A percentile compares a stretch with the other conserved stretches of the same genome.
phyloP scores from a whole-genome alignment of 2,797 vertebrate species.

The Rhinogobio ventralis region DNA sequence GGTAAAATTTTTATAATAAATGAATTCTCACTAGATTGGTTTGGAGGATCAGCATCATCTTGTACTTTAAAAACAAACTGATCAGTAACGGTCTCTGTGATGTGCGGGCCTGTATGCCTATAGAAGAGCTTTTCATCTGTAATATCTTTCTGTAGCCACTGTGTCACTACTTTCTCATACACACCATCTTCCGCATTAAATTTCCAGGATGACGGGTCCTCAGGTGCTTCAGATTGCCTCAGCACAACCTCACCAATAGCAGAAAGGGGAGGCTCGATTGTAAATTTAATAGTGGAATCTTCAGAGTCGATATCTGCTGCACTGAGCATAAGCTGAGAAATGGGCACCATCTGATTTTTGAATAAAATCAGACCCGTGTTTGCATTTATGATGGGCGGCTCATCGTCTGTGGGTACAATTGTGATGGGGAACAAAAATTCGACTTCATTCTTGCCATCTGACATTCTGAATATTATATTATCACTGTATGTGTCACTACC shows the following conservation, averaged over 20 bases:
- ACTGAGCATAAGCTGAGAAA: conserved; percentile 85
- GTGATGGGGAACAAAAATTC: conserved; percentile 96
- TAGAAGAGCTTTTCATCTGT: conserved; percentile 89
- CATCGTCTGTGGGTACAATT: conserved; percentile 91
- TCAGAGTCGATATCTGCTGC: conserved; percentile 94
- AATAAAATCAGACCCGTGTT: conserved; percentile 91
- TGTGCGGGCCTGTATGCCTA: conserved; percentile 87
- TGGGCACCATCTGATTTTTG: conserved; percentile 86
- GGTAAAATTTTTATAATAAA: conserved; percentile 88
- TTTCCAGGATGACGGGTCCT: conserved; percentile 86
- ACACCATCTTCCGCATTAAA: conserved; percentile 78
- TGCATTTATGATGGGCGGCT: conserved; percentile 89
- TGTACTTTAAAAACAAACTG: conserved; percentile 90
- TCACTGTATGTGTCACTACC: conserved; percentile 92
- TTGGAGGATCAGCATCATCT: conserved; percentile 95
- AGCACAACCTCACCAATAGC: conserved; percentile 82
- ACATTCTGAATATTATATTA: conserved; percentile 91
- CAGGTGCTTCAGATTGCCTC: conserved; percentile 86
- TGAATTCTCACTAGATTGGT: conserved; percentile 82
- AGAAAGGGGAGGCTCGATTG: conserved; percentile 78
- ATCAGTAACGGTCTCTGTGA: conserved; percentile 82
- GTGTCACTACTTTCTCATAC: conserved; percentile 88
- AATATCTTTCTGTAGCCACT: conserved; percentile 93
- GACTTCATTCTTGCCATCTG: conserved; percentile 88
- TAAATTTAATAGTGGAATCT: conserved; percentile 88